Conservation (phyloP, 2,888 invertebrate genomes). For the Zootermopsis nevadensis region DNA sequence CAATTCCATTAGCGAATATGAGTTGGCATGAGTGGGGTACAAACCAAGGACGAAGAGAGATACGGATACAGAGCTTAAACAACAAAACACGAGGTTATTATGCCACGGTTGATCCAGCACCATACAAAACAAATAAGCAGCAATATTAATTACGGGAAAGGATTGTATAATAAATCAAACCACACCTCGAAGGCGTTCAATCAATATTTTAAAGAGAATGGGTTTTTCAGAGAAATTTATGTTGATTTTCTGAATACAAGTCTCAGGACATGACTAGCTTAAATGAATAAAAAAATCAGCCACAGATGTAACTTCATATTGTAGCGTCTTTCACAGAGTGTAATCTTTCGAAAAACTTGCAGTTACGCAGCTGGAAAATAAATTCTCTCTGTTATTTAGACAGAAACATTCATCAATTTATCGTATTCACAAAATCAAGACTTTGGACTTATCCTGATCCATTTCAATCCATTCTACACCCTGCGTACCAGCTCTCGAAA, state of each 20-base stretch:
- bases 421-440: no score
- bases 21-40: neutral
- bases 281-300: no score
- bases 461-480: no score
- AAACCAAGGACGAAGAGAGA: neutral
- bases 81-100: neutral
- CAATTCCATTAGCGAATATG: neutral
- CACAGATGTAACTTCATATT: no score
- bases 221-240: neutral
- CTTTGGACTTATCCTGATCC: no score
- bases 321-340: no score
- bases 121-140: neutral
- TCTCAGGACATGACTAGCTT: no score
- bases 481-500: no score
- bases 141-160: neutral
- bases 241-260: neutral
- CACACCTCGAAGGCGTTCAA: neutral
- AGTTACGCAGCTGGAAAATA: no score
- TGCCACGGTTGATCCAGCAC: neutral
- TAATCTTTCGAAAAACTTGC: no score
- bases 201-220: neutral
- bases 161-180: neutral
- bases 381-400: no score
- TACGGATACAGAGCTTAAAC: neutral
- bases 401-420: no score